phyloP scores from a whole-genome alignment of 1,140 invertebrate genomes.

The Leptinotarsa defecta region DNA sequence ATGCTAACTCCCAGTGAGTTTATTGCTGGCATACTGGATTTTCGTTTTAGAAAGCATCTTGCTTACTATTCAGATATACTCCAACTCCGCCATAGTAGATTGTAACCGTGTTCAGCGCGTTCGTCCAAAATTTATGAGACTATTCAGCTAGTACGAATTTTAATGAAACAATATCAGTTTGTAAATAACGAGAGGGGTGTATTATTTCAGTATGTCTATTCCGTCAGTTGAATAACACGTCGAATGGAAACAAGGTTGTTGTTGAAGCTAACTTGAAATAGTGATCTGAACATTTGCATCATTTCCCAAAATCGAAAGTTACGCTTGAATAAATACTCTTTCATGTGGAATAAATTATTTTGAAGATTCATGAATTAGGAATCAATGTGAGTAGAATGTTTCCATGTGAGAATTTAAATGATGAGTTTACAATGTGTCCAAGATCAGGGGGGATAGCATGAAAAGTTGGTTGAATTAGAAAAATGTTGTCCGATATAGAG shows the following conservation, averaged over 20 bases:
- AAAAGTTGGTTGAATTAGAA: too few species aligned
- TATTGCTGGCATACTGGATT: background rate
- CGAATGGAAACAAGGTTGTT: background rate
- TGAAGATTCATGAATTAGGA: too few species aligned
- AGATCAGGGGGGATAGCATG: too few species aligned
- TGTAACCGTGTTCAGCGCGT: background rate
- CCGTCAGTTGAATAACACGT: background rate
- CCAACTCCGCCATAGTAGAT: background rate
- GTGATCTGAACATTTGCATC: background rate
- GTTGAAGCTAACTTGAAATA: background rate
- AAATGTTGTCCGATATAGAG: too few species aligned
- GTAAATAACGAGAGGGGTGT: background rate
- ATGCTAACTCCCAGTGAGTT: background rate
- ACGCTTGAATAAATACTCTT: too few species aligned
- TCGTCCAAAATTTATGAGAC: background rate
- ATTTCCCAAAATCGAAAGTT: too few species aligned
- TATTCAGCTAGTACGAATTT: constrained; percentile 6
- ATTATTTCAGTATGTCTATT: background rate
- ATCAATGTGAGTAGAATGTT: too few species aligned
- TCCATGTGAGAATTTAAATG: too few species aligned
- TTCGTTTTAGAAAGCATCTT: background rate
- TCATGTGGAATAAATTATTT: too few species aligned
- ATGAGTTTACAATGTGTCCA: too few species aligned
- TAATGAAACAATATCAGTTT: constrained; percentile 1
- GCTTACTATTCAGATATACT: background rate